Evolutionary conservation across 2,888 invertebrate species (phyloP), one percentile per base, ranked within the genome.

Genomic region (Spodoptera picta): DNA sequence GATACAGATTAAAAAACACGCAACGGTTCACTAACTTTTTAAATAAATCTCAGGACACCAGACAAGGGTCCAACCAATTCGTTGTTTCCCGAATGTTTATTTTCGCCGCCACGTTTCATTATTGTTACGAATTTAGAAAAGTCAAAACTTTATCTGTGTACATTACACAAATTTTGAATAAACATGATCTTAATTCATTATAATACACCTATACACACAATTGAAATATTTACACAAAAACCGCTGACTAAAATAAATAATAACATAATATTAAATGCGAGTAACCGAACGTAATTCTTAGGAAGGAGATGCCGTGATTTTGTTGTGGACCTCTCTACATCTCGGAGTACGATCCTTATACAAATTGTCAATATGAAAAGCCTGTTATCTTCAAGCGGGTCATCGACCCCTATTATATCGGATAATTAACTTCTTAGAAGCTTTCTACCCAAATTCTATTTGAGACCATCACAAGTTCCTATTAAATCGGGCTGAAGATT

Each of bases 21-120:
- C 61, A 46, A 49, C 63, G 70, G 70, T 79, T 75, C 61, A 78
- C 78, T 77, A 91, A 91, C 90, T 90, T 92, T 92, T 90, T 84
- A 90, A 92, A 92, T 90, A 90, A 92, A 92, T 89, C 86, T 86
- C 81, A 66, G 77, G 79, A 83, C 83, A 84, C 77, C 83, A 54
- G 87, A 87, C 88, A 84, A 84, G 85, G 89, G 89, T 89, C 83
- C 83, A 79, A 81, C 83, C 88, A 84, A 88, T 89, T 84, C 84
- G 80, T 68, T 82, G 83, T 83, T 83, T 80, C 75, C 75, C 54
- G 63, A 81, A 78, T 82, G 85, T 84, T 84, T 82, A 74, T 81
- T 76, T 77, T 72, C 69, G 62, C 73, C 73, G 81, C 72, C 78
- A 76, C 65, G 76, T 81, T 83, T 75, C 68, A 81, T 84, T 84